Evolutionary conservation across 1,140 invertebrate genomes (phyloP).

Genomic region (Apocrypta bakeri): DNA sequence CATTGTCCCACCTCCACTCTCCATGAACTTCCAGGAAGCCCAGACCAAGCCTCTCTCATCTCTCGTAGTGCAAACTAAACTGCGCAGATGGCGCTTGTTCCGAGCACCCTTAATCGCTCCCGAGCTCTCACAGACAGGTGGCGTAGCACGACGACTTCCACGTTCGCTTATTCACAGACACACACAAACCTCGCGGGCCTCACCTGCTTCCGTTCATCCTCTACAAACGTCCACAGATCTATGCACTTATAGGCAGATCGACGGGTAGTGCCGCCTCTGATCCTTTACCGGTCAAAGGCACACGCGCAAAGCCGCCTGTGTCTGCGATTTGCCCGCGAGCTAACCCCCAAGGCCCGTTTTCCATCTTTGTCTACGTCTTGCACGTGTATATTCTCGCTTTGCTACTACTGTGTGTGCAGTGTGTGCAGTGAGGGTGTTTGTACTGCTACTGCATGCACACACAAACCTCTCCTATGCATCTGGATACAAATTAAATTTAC

Average conservation of each 20-base stretch:
- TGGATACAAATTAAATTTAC: neutral
- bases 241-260: neutral
- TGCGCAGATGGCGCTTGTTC: neutral
- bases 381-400: neutral
- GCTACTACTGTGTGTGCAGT: neutral
- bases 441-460: neutral
- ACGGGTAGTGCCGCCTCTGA: too few relatives aligned
- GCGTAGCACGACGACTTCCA: neutral
- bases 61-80: neutral
- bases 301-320: neutral
- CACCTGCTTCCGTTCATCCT: neutral
- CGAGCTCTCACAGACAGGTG: neutral
- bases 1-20: neutral
- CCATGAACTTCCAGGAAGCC: neutral
- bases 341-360: neutral
- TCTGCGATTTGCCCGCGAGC: neutral
- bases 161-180: neutral
- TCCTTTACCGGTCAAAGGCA: neutral
- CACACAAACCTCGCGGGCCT: neutral
- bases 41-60: neutral
- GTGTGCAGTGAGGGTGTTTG: neutral
- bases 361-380: neutral
- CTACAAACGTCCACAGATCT: neutral
- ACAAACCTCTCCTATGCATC: neutral
- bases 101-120: neutral